Evolutionary conservation across 2,888 invertebrate species (phyloP).

Genomic region (Phyllotreta cruciferae): DNA sequence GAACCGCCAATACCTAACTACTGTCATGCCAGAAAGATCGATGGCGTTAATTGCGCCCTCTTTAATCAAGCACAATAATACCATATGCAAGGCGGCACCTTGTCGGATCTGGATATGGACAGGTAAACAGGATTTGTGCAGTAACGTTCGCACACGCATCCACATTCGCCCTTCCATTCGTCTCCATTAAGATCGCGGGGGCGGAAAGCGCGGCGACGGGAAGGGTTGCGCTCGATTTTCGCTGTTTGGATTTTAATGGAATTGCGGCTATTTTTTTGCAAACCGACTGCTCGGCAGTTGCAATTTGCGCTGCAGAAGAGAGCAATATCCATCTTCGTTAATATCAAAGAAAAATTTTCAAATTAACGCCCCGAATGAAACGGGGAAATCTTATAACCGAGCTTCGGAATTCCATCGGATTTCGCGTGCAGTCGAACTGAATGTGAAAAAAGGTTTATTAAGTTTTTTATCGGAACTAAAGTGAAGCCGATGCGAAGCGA

Average conservation of each 20-base stretch:
- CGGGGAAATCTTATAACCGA: slow-evolving; percentile 12
- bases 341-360: no score
- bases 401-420: slow-evolving; percentile 14
- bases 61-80: slow-evolving; percentile 50
- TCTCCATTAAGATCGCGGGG: slow-evolving; percentile 20
- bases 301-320: not conserved
- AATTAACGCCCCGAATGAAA: not conserved
- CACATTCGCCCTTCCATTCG: slow-evolving; percentile 25
- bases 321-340: not conserved
- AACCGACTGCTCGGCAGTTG: slow-evolving; percentile 36
- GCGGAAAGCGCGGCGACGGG: slow-evolving; percentile 13
- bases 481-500: slow-evolving; percentile 33
- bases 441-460: slow-evolving; percentile 20
- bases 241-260: slow-evolving; percentile 17
- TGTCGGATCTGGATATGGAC: slow-evolving; percentile 40
- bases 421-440: slow-evolving; percentile 3
- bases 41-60: slow-evolving; percentile 53
- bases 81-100: slow-evolving; percentile 46
- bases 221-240: slow-evolving; percentile 9
- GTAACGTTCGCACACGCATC: slow-evolving; percentile 18
- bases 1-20: no score
- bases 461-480: slow-evolving; percentile 23
- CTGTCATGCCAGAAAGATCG: slow-evolving; percentile 55
- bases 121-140: slow-evolving; percentile 39
- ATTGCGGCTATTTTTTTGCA: slow-evolving; percentile 43